Conservation (phyloP, 92 coral and sea anemone species). For the Parazoanthus swiftii region DNA sequence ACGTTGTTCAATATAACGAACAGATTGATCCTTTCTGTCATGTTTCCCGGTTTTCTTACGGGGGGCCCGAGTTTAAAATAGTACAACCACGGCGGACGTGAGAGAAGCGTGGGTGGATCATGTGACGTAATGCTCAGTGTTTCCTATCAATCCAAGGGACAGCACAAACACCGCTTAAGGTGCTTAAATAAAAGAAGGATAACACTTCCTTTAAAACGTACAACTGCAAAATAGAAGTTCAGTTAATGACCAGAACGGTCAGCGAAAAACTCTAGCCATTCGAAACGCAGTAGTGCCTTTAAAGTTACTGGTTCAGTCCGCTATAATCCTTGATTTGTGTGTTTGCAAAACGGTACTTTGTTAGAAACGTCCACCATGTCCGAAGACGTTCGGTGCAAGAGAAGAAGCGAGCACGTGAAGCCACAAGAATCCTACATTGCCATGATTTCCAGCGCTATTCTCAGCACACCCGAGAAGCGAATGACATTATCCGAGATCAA, state of each 20-base stretch:
- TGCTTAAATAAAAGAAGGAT: neutral
- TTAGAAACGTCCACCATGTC: constrained; percentile 1
- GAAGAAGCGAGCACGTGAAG: constrained; percentile 16
- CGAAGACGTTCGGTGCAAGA: neutral
- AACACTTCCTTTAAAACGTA: neutral
- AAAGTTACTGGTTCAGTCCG: neutral
- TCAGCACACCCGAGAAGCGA: constrained; percentile 56
- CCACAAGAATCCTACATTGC: constrained; percentile 60
- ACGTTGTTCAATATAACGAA: neutral
- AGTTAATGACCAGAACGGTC: neutral
- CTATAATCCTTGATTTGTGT: neutral
- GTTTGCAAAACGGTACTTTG: neutral
- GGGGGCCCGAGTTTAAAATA: constrained; percentile 17
- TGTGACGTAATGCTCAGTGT: neutral
- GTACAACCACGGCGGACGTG: constrained; percentile 9
- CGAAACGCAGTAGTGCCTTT: neutral
- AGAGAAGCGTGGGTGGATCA: neutral
- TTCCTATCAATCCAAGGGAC: neutral
- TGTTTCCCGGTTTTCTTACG: constrained; percentile 24
- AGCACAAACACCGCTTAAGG: constrained; percentile 12
- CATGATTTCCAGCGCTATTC: constrained; percentile 53
- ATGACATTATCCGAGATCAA: constrained; percentile 59
- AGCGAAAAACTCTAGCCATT: neutral
- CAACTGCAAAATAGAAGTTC: neutral
- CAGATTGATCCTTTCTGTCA: neutral